A percentile compares a stretch with the other conserved stretches of the same genome.
phyloP scores from a whole-genome alignment of 2,113 vertebrate genomes.

The Barnardius zonarius region DNA sequence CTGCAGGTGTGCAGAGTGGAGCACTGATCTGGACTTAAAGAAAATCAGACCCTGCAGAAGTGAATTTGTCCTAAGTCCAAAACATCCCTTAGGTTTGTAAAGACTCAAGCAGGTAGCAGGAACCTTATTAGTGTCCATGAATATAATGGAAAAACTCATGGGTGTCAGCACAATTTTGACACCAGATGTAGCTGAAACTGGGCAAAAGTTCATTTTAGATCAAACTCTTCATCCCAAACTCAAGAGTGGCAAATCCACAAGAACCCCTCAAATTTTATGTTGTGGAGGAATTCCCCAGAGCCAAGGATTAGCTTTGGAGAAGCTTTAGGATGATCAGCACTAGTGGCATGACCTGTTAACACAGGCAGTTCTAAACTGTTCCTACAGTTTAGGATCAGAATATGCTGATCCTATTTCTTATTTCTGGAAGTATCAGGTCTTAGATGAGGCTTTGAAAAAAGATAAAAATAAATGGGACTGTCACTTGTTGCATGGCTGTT shows the following conservation, averaged over 20 bases:
- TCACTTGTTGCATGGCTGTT: not conserved
- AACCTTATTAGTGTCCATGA: not conserved
- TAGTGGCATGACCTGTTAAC: not conserved
- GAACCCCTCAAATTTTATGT: not conserved
- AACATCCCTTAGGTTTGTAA: not conserved
- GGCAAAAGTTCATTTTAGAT: not conserved
- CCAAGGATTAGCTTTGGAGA: not conserved
- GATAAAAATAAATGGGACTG: not conserved
- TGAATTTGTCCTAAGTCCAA: not conserved
- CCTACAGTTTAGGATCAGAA: not conserved
- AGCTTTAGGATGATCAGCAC: not conserved
- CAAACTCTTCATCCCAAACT: not conserved
- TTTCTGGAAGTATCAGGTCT: not conserved
- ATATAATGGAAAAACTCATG: not conserved
- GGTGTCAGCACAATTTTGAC: not conserved
- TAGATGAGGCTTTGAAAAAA: not conserved
- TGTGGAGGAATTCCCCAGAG: not conserved
- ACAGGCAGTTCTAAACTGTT: accelerated
- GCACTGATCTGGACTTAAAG: not conserved
- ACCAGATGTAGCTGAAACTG: not conserved
- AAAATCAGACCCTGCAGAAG: not conserved
- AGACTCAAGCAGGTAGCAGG: not conserved
- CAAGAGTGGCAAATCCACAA: not conserved
- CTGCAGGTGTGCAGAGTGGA: slow-evolving; percentile 7
- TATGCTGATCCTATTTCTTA: not conserved